Base-by-base conservation (phyloP, 1,140 invertebrate species). In the Panulirus ornatus region DNA sequence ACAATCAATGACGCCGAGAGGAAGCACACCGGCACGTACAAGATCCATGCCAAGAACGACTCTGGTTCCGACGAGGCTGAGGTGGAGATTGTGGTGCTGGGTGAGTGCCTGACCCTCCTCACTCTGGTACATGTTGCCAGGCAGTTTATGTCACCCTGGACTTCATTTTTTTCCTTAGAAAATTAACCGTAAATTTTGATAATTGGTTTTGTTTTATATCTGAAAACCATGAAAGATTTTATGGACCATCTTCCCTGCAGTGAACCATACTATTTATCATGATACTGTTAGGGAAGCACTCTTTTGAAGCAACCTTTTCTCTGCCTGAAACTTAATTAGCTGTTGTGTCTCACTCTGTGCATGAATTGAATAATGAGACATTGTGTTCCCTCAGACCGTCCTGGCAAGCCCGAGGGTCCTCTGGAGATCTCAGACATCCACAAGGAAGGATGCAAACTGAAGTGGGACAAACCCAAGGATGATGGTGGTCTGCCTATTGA, bases 401-500 rank as follows among this genome's bases (percentile, higher is more conserved):
- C 99, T 82, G 96, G 96, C 63, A 97, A 97, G 92, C 99, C 99
- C 0, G 97, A 99, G 94, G 98, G 98, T 70, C 98, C 98, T 1
- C 93, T 99, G 0, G 97, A 98, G 94, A 97, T 99, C 3, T 96
- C 95, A 0, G 98, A 99, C 93, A 96, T 99, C 0, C 97, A 98
- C 93, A 99, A 99, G 88, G 98, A 99, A 93, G 97, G 97, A 40
- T 98, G 97, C 93, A 99, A 98, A 93, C 94, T 99, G 6, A 96
- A 97, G 92, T 99, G 99, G 99, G 97, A 97, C 27, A 97, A 97
- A 93, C 97, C 98, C 11, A 97, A 97, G 93, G 98, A 99, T 93
- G 98, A 99, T 93, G 99, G 99, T 87, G 98, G 98, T 73, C 94
- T 98, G 47, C 98, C 98, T 6, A 95, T 99, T 75, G 97, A 96